Percentiles rank a stretch among this genome's conserved stretches.
Evolutionary conservation across 2,113 vertebrate genomes (phyloP).

Genomic region (Penelope pileata): DNA sequence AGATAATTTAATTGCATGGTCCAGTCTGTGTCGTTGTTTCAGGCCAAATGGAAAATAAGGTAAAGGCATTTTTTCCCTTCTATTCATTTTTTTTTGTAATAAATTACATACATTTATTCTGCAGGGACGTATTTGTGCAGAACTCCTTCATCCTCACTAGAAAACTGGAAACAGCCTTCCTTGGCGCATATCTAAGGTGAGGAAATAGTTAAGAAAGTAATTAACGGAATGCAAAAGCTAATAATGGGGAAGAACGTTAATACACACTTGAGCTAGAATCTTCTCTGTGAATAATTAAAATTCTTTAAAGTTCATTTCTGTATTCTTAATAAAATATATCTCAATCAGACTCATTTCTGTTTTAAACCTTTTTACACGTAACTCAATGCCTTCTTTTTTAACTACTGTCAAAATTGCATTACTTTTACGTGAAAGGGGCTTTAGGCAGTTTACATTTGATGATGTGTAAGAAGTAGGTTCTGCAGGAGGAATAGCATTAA

Average conservation of each 20-base stretch:
- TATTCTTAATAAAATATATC: conserved; percentile 60
- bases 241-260: conserved; percentile 72
- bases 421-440: neutral
- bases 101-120: neutral
- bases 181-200: neutral
- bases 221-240: conserved; percentile 71
- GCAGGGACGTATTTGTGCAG: neutral
- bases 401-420: neutral
- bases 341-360: neutral
- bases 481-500: neutral
- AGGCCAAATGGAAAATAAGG: conserved; percentile 25
- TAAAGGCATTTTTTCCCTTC: neutral
- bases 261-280: conserved; percentile 71
- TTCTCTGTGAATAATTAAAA: conserved; percentile 70
- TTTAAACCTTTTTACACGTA: neutral
- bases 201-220: conserved; percentile 79
- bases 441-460: neutral
- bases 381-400: neutral
- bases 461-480: neutral
- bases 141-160: neutral
- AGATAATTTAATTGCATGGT: conserved; percentile 49
- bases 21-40: neutral
- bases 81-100: neutral
- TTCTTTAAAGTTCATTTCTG: conserved; percentile 60
- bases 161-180: neutral